phyloP scores from a whole-genome alignment of 2,113 vertebrate species.

The Gobius niger region DNA sequence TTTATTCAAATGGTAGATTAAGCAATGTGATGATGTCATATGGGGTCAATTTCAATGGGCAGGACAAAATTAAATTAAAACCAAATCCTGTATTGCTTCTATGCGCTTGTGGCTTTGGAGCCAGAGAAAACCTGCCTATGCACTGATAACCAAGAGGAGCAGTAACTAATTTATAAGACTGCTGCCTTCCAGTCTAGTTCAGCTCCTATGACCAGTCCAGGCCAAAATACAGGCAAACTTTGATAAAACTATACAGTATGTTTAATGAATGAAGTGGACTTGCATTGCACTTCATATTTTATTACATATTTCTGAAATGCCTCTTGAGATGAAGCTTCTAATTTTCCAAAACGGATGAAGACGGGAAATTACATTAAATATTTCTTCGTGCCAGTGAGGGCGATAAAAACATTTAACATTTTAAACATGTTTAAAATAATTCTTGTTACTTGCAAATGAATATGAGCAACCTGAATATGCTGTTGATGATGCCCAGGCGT shows the following conservation, averaged over 20 bases:
- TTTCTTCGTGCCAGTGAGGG: no score
- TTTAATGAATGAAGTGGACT: no score
- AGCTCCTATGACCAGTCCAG: constrained; percentile 21
- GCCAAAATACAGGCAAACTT: constrained; percentile 1
- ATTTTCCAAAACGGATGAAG: no score
- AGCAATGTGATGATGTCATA: no score
- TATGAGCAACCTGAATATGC: not conserved
- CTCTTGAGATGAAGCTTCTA: no score
- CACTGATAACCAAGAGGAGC: constrained; percentile 1
- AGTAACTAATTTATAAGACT: constrained; percentile 21
- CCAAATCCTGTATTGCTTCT: constrained; percentile 19
- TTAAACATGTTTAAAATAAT: not conserved
- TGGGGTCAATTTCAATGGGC: no score
- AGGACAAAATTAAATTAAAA: no score
- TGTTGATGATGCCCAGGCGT: constrained; percentile 30
- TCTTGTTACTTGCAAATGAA: not conserved
- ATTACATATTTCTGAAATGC: no score
- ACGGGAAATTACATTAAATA: no score
- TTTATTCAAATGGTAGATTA: no score
- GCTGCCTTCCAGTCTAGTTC: constrained; percentile 5
- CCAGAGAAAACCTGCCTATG: constrained; percentile 9
- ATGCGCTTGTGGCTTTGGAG: constrained; percentile 13
- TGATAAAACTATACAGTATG: no score
- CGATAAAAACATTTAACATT: not conserved
- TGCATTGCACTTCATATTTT: not conserved